These are phyloP conservation scores for Ophioderma brevispina DNA, from an alignment of 35 echinoderm and acorn worm genomes.

Conservation along the genomic window DNA sequence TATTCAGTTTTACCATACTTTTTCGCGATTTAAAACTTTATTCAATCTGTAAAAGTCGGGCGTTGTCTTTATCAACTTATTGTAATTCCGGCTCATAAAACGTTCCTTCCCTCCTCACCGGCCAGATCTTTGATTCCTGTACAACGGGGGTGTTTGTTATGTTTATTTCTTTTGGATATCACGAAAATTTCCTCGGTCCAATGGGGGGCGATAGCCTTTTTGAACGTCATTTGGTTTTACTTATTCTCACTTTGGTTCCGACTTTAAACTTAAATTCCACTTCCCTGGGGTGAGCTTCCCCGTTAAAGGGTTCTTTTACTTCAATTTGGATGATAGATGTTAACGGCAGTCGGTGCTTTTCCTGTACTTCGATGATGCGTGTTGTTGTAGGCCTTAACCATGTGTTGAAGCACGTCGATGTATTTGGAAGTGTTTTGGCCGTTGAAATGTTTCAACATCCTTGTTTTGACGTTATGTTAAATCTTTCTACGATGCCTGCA, in stretches of 20 bases:
- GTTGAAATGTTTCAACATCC: constrained; percentile 38
- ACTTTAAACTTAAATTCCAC: neutral
- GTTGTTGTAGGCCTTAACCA: constrained; percentile 39
- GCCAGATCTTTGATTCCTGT: constrained; percentile 55
- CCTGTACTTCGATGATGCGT: constrained; percentile 30
- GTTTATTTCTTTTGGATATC: neutral
- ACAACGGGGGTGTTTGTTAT: neutral
- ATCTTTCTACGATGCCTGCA: constrained; percentile 69
- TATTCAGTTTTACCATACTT: constrained; percentile 58
- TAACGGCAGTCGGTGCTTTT: constrained; percentile 10
- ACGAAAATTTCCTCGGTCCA: constrained; percentile 43
- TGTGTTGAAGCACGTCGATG: neutral
- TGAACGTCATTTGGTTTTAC: constrained; percentile 36
- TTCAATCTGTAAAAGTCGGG: constrained; percentile 12
- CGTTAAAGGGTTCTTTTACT: neutral
- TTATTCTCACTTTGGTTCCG: constrained; percentile 29
- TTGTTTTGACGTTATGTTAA: constrained; percentile 59
- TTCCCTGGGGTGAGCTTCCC: neutral
- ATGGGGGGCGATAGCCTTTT: constrained; percentile 31
- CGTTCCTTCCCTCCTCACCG: constrained; percentile 40
- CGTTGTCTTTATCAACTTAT: constrained; percentile 33
- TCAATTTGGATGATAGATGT: constrained; percentile 12
- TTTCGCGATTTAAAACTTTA: constrained; percentile 22
- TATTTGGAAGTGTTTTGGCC: constrained; percentile 32
- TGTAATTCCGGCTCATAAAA: constrained; percentile 57